Conservation (phyloP, 1,140 invertebrate genomes). For the Saccostrea cuccullata region DNA sequence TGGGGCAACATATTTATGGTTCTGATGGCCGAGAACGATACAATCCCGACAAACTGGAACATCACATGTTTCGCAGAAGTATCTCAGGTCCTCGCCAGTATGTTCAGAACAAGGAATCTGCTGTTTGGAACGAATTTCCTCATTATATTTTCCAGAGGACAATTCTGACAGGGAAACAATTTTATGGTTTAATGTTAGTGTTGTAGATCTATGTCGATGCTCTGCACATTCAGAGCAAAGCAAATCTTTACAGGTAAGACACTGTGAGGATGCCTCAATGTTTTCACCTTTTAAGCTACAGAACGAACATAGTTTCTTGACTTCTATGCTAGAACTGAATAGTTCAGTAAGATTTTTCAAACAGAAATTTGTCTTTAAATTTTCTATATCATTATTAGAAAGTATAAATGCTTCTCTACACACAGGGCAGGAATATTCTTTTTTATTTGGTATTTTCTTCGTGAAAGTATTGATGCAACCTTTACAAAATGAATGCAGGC, state of each 20-base stretch:
- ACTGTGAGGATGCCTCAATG: background rate
- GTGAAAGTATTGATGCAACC: background rate
- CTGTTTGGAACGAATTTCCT: constrained; percentile 4
- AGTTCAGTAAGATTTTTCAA: constrained; percentile 26
- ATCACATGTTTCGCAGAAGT: constrained; percentile 27
- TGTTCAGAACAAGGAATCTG: constrained; percentile 12
- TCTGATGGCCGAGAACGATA: constrained; percentile 9
- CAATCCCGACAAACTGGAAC: constrained; percentile 27
- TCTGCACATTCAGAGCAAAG: constrained; percentile 12
- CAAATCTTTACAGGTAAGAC: constrained; percentile 30
- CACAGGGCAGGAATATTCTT: background rate
- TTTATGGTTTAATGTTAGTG: constrained; percentile 19
- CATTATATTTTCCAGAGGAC: background rate
- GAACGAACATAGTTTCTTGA: background rate
- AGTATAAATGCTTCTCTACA: background rate
- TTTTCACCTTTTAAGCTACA: background rate
- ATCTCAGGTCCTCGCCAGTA: background rate
- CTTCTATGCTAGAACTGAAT: background rate
- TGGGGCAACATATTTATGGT: background rate
- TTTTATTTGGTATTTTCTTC: background rate
- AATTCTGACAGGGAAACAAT: constrained; percentile 8
- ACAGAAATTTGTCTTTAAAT: constrained; percentile 29
- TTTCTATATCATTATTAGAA: background rate
- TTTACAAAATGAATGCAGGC: constrained; percentile 33
- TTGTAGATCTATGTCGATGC: constrained; percentile 6